Evolutionary conservation across 2,113 vertebrate species (phyloP).

Genomic region (Anarhynchus alexandrinus): DNA sequence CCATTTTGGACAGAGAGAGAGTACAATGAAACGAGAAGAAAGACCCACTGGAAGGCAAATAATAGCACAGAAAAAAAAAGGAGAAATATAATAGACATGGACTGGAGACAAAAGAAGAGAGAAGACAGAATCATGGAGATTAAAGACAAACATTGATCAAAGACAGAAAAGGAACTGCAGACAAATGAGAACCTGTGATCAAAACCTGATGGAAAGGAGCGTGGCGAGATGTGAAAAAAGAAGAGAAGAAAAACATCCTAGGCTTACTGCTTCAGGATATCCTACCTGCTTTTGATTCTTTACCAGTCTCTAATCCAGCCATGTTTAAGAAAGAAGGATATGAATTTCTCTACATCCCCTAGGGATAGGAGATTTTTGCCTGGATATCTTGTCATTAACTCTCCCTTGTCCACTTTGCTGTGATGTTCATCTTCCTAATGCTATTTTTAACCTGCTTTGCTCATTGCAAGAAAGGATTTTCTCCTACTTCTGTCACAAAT

Average conservation of each 20-base stretch:
- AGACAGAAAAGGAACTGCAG: neutral
- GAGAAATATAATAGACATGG: neutral
- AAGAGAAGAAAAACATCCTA: neutral
- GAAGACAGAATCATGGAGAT: slow-evolving; percentile 4
- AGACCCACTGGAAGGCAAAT: slow-evolving; percentile 8
- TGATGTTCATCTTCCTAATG: neutral
- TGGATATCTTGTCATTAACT: neutral
- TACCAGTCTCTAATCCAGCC: neutral
- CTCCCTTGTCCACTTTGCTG: neutral
- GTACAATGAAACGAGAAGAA: neutral
- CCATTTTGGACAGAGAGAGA: neutral
- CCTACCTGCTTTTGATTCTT: neutral
- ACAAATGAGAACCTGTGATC: slow-evolving; percentile 20
- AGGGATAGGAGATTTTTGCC: neutral
- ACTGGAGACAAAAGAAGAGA: slow-evolving; percentile 22
- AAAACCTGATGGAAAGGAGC: slow-evolving; percentile 20
- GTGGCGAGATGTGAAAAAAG: neutral
- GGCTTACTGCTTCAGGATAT: neutral
- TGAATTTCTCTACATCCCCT: neutral
- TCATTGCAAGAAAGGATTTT: neutral
- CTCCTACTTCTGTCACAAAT: neutral
- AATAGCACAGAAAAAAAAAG: neutral
- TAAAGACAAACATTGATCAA: slow-evolving; percentile 53
- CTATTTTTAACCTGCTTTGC: neutral
- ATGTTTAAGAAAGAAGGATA: neutral